phyloP scores from a whole-genome alignment of 2,888 invertebrate species.

The Pristionchus entomophagus region DNA sequence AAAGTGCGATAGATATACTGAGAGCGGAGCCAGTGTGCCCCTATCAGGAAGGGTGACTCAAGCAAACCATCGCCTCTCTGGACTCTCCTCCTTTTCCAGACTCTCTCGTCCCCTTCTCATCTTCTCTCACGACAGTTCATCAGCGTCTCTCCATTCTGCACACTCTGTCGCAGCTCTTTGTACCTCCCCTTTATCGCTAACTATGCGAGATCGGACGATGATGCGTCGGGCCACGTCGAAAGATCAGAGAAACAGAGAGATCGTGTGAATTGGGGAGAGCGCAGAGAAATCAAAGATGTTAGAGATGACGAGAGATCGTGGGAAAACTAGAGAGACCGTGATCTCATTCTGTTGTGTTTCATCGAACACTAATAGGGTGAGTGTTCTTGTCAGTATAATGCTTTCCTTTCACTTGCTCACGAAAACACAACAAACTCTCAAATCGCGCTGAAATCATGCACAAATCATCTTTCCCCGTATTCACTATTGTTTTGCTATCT shows the following conservation, averaged over 20 bases:
- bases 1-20: background rate
- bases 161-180: background rate
- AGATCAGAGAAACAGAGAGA: background rate
- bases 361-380: background rate
- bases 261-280: background rate
- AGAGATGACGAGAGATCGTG: background rate
- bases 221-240: background rate
- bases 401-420: background rate
- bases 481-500: background rate
- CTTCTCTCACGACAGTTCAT: background rate
- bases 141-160: background rate
- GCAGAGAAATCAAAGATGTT: background rate
- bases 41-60: background rate
- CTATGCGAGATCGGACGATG: slow-evolving; percentile 1
- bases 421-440: background rate
- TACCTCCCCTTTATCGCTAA: background rate
- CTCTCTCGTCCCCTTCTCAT: background rate
- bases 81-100: background rate
- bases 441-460: background rate
- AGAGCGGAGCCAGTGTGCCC: background rate
- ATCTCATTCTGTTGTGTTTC: background rate
- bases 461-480: background rate
- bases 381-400: background rate
- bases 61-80: background rate
- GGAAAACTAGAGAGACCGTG: background rate